phyloP scores from a whole-genome alignment of 2,888 invertebrate genomes.

The Ophraella communa region DNA sequence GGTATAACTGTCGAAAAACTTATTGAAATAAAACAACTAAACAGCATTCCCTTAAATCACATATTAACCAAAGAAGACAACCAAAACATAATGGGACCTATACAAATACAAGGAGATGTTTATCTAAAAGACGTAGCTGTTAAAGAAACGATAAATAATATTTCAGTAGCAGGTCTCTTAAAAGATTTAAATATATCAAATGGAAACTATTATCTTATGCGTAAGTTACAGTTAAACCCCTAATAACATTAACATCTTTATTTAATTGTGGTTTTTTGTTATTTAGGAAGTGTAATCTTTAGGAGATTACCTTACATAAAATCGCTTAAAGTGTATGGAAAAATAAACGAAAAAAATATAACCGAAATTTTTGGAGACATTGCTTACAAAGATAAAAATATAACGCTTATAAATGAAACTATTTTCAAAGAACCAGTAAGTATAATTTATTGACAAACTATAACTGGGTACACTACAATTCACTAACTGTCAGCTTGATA shows the following conservation, averaged over 20 bases:
- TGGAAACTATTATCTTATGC: constrained; percentile 45
- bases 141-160: constrained; percentile 50
- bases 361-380: constrained; percentile 48
- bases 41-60: constrained; percentile 54
- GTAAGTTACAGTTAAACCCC: constrained; percentile 35
- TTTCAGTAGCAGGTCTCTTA: constrained; percentile 44
- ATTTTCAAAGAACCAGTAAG: constrained; percentile 49
- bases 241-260: constrained; percentile 8
- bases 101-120: constrained; percentile 53
- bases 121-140: constrained; percentile 53
- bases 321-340: constrained; percentile 47
- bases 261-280: constrained; percentile 11
- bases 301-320: constrained; percentile 47
- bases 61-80: constrained; percentile 57
- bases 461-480: too few relatives aligned
- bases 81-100: constrained; percentile 52
- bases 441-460: too few relatives aligned
- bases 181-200: constrained; percentile 43
- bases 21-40: constrained; percentile 55
- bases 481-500: too few relatives aligned
- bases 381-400: constrained; percentile 45
- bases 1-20: constrained; percentile 53
- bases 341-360: constrained; percentile 46
- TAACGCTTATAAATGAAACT: constrained; percentile 40
- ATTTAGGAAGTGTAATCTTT: constrained; percentile 54